Percentiles rank a stretch among this genome's conserved stretches.
Conservation (phyloP, 2,888 invertebrate species). For the Eulithis testata region DNA sequence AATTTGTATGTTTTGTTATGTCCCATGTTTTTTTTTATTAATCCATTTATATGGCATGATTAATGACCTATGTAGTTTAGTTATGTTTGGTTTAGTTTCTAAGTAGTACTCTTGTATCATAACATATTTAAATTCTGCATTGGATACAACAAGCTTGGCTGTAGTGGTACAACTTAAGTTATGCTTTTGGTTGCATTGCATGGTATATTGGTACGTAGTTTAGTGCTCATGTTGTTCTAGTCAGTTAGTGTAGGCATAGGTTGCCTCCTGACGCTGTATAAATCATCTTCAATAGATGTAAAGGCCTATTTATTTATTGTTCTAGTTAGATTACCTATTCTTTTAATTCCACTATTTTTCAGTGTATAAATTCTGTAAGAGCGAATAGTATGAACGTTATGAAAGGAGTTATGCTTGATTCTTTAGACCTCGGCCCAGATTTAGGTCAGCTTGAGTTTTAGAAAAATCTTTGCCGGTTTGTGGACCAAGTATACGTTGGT, state of each 20-base stretch:
- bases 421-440: constrained; percentile 17
- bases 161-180: constrained; percentile 4
- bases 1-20: constrained; percentile 45
- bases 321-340: background rate
- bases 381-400: constrained; percentile 6
- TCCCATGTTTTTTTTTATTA: constrained; percentile 17
- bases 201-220: background rate
- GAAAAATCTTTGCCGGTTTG: constrained; percentile 1
- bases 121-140: constrained; percentile 19
- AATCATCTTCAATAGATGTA: no score
- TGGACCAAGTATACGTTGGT: background rate
- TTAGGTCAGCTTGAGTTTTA: constrained; percentile 14
- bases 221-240: no score
- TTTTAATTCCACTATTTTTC: background rate
- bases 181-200: constrained; percentile 19
- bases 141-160: constrained; percentile 13
- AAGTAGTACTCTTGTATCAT: constrained; percentile 18
- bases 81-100: constrained; percentile 14
- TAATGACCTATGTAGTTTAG: constrained; percentile 14
- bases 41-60: constrained; percentile 33
- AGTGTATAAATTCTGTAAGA: constrained; percentile 1
- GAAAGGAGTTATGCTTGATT: constrained; percentile 12
- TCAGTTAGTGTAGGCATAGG: no score
- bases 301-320: no score
- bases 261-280: no score